Base-by-base conservation (phyloP, 2,888 invertebrate genomes). In the Pherbina coryleti region DNA sequence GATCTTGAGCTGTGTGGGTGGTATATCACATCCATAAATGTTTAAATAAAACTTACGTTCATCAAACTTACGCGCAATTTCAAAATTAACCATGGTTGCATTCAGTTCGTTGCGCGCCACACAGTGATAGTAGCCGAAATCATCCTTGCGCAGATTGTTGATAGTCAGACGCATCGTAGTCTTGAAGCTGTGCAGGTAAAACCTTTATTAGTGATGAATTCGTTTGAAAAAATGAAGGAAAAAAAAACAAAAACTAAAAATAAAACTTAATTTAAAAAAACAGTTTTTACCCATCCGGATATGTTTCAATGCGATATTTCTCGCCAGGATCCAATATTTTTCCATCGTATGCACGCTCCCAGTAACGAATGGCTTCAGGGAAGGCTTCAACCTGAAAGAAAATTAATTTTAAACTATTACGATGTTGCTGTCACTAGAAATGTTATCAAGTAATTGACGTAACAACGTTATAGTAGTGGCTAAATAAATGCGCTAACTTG, bases 21-120 rank as follows among this genome's bases (percentile, higher is more conserved):
- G 17, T 28, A 25, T 5, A 11, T 22, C 2, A 9, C n/a, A 55
- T 55, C 55, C 19, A n/a, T 19, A 19, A 17, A 55, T 19, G 5
- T 55, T 64, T 8, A 19, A 66, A 66, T 17, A 37, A n/a, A 31
- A 9, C n/a, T n/a, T n/a, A 34, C 34, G 9, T 53, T 34, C 19
- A 37, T 3, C 22, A n/a, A 60, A 84, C 89, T 88, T 90, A 93
- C 95, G 94, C 85, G 93, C 92, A 53, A 95, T 88, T 78, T 92
- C 92, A 80, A 95, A 92, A 74, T 92, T 91, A 19, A 96, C 97
- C 86, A 93, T 94, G 0, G 96, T 95, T 64, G 93, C 93, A 81
- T 95, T 94, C 31, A 95, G 91, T 82, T 95, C 95, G 86, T 97
- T 97, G 87, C 96, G 96, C 77, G 94, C 95, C 75, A 96, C 93